Evolutionary conservation across 2,797 vertebrate species (phyloP).

Genomic region (Pelodytes ibericus): DNA sequence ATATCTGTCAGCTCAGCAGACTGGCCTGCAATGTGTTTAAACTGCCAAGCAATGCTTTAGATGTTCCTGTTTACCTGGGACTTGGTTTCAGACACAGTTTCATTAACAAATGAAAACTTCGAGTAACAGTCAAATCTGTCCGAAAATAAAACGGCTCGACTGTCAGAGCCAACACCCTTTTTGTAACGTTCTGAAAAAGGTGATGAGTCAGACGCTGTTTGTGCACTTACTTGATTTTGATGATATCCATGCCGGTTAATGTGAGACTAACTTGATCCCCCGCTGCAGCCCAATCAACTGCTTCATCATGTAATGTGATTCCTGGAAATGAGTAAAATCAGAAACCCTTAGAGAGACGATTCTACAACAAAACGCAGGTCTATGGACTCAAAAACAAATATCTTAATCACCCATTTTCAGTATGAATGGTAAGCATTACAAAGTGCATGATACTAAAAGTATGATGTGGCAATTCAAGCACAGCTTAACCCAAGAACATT

Average conservation of each 20-base stretch:
- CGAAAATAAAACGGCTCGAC: conserved; percentile 45
- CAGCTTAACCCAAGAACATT: background rate
- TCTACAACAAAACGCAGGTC: conserved; percentile 27
- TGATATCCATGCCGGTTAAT: conserved; percentile 98
- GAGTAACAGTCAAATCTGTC: conserved; percentile 46
- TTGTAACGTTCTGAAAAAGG: conserved; percentile 44
- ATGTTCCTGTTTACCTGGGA: conserved; percentile 45
- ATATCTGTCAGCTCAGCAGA: conserved; percentile 7
- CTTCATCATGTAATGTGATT: conserved; percentile 91
- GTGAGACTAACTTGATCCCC: conserved; percentile 96
- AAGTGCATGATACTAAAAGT: no score
- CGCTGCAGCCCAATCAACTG: conserved; percentile 95
- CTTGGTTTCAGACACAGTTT: conserved; percentile 48
- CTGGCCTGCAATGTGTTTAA: background rate
- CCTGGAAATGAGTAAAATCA: conserved; percentile 86
- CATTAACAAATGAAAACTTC: conserved; percentile 51
- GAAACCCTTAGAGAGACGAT: conserved; percentile 63
- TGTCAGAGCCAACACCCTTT: conserved; percentile 36
- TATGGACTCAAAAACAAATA: conserved; percentile 67
- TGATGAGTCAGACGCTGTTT: conserved; percentile 58
- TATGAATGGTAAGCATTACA: conserved; percentile 67
- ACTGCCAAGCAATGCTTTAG: conserved; percentile 25
- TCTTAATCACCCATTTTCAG: conserved; percentile 76
- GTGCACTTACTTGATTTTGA: conserved; percentile 95
- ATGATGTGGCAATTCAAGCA: no score